Evolutionary conservation across 2,113 vertebrate genomes (phyloP).

Genomic region (Chrysochloris asiatica): DNA sequence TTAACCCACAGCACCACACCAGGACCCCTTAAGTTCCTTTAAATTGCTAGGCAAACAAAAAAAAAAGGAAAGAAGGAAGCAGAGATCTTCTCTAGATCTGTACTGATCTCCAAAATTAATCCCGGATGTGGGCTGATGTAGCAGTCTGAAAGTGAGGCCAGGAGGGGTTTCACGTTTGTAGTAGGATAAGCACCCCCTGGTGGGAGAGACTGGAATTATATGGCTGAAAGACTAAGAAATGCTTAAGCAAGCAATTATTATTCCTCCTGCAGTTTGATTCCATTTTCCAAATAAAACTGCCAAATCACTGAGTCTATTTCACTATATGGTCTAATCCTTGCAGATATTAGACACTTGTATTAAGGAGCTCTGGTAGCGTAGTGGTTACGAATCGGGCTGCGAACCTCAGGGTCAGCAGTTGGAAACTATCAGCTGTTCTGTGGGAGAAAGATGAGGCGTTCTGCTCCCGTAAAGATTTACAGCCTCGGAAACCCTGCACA

Average conservation of each 20-base stretch:
- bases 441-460: too few relatives aligned
- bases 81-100: not conserved
- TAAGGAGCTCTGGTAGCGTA: too few relatives aligned
- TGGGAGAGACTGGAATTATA: conserved; percentile 52
- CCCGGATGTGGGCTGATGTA: not conserved
- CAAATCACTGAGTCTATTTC: not conserved
- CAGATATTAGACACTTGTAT: not conserved
- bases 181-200: conserved; percentile 58
- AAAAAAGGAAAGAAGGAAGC: not conserved
- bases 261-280: not conserved
- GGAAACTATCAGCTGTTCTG: too few relatives aligned
- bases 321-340: not conserved
- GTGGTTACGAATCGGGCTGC: too few relatives aligned
- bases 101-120: not conserved
- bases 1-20: too few relatives aligned
- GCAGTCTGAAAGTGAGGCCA: not conserved
- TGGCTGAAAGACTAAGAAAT: not conserved
- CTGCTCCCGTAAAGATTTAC: too few relatives aligned
- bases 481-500: too few relatives aligned
- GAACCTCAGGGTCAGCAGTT: too few relatives aligned
- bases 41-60: not conserved
- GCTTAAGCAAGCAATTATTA: not conserved
- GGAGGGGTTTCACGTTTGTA: not conserved
- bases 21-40: too few relatives aligned
- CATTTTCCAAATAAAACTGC: not conserved